Evolutionary conservation across 2,888 invertebrate species (phyloP).

Genomic region (Drosophila recens): DNA sequence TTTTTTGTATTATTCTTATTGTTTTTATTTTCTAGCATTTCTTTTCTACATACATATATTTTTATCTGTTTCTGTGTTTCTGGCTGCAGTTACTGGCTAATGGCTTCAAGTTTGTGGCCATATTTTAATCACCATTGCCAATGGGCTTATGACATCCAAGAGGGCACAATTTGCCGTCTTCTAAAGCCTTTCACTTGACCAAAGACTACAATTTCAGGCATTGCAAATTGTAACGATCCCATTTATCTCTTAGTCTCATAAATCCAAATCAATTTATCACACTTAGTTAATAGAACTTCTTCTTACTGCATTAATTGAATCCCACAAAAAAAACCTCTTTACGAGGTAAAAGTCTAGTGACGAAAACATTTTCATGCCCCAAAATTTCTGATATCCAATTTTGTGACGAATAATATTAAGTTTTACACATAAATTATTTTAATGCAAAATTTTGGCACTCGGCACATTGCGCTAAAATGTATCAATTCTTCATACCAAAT

Average conservation of each 20-base stretch:
- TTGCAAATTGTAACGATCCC: constrained; percentile 17
- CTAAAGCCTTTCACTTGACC: constrained; percentile 47
- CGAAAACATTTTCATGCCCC: too few species aligned
- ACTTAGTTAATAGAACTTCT: constrained; percentile 9
- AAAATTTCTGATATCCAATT: too few species aligned
- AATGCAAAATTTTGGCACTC: too few species aligned
- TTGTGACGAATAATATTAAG: too few species aligned
- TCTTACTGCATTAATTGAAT: constrained; percentile 4
- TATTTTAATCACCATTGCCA: constrained; percentile 59
- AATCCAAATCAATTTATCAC: constrained; percentile 41
- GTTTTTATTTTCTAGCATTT: constrained; percentile 42
- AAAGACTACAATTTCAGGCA: constrained; percentile 10
- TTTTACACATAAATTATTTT: too few species aligned
- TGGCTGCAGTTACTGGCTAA: constrained; percentile 32
- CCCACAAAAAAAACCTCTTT: too few species aligned
- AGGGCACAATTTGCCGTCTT: constrained; percentile 30
- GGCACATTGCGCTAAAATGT: too few species aligned
- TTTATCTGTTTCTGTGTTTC: constrained; percentile 12
- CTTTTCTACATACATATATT: constrained; percentile 22
- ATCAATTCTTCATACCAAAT: too few species aligned
- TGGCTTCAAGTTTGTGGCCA: constrained; percentile 41
- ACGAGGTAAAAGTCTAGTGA: too few species aligned
- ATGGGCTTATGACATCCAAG: constrained; percentile 50
- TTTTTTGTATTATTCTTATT: too few species aligned
- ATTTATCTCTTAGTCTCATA: constrained; percentile 44